A percentile compares a stretch with the other conserved stretches of the same genome.
Evolutionary conservation across 2,797 vertebrate genomes (phyloP).

Genomic region (Gallinago solitaria): DNA sequence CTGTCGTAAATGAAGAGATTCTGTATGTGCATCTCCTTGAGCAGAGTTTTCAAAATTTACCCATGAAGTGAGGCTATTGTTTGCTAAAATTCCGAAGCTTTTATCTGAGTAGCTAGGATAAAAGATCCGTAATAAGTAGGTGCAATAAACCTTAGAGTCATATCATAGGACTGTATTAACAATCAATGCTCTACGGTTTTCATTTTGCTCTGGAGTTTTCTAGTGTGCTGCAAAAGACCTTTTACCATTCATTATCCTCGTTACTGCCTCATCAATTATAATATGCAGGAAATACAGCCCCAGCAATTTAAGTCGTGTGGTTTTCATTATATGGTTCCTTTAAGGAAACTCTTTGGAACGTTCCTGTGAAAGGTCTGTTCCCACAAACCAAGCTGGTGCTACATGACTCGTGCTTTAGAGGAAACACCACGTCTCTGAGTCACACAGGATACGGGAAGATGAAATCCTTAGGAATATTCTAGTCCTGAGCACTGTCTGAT

Average conservation of each 20-base stretch:
- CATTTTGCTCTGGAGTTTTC: background rate
- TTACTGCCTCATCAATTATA: background rate
- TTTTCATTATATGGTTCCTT: background rate
- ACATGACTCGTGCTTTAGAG: rapidly evolving
- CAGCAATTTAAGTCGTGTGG: background rate
- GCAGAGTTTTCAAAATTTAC: slow-evolving; percentile 23
- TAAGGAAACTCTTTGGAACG: background rate
- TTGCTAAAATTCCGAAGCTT: slow-evolving; percentile 34
- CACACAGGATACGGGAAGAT: background rate
- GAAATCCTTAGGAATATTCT: background rate
- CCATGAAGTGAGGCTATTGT: slow-evolving; percentile 27
- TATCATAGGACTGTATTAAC: background rate
- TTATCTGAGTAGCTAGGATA: slow-evolving; percentile 17
- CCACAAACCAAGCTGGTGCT: rapidly evolving
- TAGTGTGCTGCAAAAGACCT: background rate
- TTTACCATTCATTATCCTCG: background rate
- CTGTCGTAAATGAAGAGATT: background rate
- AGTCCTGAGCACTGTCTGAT: background rate
- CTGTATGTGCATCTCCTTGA: background rate
- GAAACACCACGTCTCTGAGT: background rate
- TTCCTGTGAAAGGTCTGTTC: background rate
- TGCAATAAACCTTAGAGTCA: background rate
- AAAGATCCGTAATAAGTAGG: background rate
- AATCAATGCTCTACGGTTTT: background rate
- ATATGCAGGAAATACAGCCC: background rate